Conservation (phyloP, 2,797 vertebrate species). For the Serranus cabrilla region DNA sequence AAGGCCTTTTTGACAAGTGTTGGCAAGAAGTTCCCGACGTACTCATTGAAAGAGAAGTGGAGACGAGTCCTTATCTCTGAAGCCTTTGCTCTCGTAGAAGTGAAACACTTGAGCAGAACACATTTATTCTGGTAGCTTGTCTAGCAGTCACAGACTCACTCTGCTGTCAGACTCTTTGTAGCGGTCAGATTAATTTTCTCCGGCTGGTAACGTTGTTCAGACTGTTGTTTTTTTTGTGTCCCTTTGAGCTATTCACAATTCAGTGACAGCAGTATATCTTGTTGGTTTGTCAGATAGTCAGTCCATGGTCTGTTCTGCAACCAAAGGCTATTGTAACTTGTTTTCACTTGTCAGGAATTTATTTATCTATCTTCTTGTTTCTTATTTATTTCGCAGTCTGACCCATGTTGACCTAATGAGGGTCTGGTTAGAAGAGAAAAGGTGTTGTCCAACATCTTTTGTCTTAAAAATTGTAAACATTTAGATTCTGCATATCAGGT, state of each 20-base stretch:
- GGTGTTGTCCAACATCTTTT: neutral
- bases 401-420: too few relatives aligned
- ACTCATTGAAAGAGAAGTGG: neutral
- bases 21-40: neutral
- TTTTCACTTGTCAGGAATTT: neutral
- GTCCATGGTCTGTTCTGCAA: neutral
- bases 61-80: neutral
- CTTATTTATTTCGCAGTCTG: too few relatives aligned
- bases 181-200: constrained; percentile 6
- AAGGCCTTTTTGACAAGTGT: neutral
- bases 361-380: too few relatives aligned
- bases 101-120: neutral
- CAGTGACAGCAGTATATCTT: neutral
- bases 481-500: neutral
- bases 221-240: neutral
- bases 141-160: too few relatives aligned
- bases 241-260: neutral
- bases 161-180: neutral
- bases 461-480: too few relatives aligned
- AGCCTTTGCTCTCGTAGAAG: neutral
- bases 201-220: neutral
- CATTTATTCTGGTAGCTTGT: neutral
- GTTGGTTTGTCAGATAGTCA: neutral
- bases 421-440: neutral
- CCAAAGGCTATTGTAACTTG: neutral